Conservation (phyloP, 2,888 invertebrate genomes). For the Caenorhabditis sp. region DNA sequence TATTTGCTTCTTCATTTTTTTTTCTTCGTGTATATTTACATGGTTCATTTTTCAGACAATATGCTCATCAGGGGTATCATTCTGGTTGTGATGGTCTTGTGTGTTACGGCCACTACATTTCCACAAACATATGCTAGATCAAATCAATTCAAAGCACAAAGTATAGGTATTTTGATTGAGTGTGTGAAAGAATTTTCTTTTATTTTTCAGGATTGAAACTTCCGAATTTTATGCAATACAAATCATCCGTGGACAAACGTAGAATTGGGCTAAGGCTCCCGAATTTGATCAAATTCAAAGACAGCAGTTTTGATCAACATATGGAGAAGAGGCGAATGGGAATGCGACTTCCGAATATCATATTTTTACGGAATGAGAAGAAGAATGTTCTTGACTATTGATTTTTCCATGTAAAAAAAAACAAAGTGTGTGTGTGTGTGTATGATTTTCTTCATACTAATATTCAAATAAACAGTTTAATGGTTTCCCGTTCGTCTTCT, state of each 20-base stretch:
- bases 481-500: slow-evolving; percentile 6
- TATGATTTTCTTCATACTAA: slow-evolving; percentile 5
- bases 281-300: slow-evolving; percentile 42
- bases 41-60: neutral
- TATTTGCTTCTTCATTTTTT: neutral
- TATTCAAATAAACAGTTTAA: slow-evolving; percentile 3
- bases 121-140: neutral
- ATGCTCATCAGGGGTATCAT: slow-evolving; percentile 5
- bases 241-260: slow-evolving; percentile 24
- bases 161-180: slow-evolving; percentile 18
- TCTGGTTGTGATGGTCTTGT: neutral
- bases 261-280: slow-evolving; percentile 44
- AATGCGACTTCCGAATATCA: slow-evolving; percentile 43
- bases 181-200: neutral
- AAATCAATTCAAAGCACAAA: neutral
- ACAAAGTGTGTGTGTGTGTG: neutral
- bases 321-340: slow-evolving; percentile 45
- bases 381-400: slow-evolving; percentile 38
- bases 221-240: slow-evolving; percentile 29
- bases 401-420: neutral
- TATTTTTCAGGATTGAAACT: slow-evolving; percentile 32
- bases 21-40: neutral
- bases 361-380: slow-evolving; percentile 37
- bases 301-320: slow-evolving; percentile 20
- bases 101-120: neutral